Percentiles rank a stretch among this genome's conserved stretches.
Conservation (phyloP, 2,888 invertebrate genomes). For the Microplitis manilae region DNA sequence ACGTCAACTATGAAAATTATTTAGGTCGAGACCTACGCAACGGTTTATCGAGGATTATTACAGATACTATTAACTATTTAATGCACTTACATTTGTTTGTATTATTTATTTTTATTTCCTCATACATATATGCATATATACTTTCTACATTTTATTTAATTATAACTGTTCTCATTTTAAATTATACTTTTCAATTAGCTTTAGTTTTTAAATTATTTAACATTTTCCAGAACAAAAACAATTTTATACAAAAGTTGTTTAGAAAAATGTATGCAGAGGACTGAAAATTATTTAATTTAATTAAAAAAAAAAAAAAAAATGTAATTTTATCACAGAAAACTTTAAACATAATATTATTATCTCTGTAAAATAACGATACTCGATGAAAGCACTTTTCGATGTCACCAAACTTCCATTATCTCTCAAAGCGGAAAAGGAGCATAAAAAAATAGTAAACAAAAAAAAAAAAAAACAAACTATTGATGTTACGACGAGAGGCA, state of each 20-base stretch:
- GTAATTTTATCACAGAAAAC: no score
- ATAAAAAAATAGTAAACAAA: background rate
- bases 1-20: slow-evolving; percentile 34
- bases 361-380: background rate
- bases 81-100: background rate
- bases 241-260: no score
- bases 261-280: no score
- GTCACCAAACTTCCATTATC: slow-evolving; percentile 13
- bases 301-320: no score
- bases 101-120: background rate
- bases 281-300: no score
- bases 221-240: no score
- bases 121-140: background rate
- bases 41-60: background rate
- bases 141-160: no score
- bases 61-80: slow-evolving; percentile 5
- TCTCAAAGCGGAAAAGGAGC: background rate
- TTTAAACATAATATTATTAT: no score
- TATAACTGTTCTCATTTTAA: no score
- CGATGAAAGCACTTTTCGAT: background rate
- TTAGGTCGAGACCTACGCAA: slow-evolving; percentile 21
- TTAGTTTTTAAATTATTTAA: no score
- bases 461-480: slow-evolving; percentile 16
- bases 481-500: slow-evolving; percentile 7
- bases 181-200: no score